These are phyloP conservation scores for Orthonyx spaldingii DNA, from an alignment of 2,113 vertebrate species.

Conservation along the genomic window DNA sequence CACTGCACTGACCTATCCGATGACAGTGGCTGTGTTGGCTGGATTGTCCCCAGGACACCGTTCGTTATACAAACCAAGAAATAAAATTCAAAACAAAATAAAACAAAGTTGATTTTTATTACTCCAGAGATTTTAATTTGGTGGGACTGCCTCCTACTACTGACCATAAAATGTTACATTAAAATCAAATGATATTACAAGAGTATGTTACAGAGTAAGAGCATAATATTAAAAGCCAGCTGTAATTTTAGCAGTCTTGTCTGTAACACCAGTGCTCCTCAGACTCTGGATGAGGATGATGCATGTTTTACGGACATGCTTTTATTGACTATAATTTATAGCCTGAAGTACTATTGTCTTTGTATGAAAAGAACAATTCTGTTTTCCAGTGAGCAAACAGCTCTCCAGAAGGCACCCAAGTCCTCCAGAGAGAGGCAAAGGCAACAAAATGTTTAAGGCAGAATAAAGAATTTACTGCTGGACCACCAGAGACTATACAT, in stretches of 20 bases:
- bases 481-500: not conserved
- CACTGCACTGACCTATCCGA: rapidly evolving
- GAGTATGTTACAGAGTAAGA: not conserved
- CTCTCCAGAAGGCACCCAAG: not conserved
- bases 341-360: not conserved
- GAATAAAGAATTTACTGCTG: not conserved
- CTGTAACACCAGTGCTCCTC: not conserved
- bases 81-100: not conserved
- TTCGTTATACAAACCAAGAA: not conserved
- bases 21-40: rapidly evolving
- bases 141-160: not conserved
- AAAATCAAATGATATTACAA: not conserved
- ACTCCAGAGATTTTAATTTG: not conserved
- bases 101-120: not conserved
- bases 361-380: not conserved
- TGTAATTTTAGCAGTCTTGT: not conserved
- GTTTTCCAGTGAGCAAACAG: not conserved
- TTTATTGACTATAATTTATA: constrained; percentile 20
- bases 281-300: not conserved
- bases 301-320: not conserved
- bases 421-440: not conserved
- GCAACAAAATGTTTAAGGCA: not conserved
- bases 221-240: constrained; percentile 9
- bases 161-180: not conserved
- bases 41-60: not conserved